phyloP scores from a whole-genome alignment of 2,888 invertebrate genomes.

The Chymomyza amoena region DNA sequence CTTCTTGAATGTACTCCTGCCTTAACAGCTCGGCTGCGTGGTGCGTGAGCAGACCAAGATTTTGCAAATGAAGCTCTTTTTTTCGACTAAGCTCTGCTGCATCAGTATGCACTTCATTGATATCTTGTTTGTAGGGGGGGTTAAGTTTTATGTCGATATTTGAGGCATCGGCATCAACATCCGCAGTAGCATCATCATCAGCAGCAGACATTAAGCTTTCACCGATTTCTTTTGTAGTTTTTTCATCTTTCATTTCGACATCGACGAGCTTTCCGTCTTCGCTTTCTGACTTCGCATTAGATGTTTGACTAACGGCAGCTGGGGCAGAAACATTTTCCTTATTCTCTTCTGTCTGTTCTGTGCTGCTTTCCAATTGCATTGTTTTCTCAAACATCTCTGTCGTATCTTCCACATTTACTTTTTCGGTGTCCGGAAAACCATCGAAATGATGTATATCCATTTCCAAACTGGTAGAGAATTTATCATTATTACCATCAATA shows the following conservation, averaged over 20 bases:
- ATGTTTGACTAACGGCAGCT: not conserved
- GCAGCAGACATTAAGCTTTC: constrained; percentile 17
- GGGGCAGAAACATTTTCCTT: not conserved
- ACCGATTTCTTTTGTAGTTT: constrained; percentile 29
- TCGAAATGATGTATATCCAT: not conserved
- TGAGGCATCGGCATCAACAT: constrained; percentile 3
- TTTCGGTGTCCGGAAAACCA: not conserved
- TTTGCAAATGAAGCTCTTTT: constrained; percentile 87
- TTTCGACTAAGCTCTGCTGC: constrained; percentile 84
- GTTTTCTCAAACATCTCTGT: not conserved
- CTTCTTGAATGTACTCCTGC: constrained; percentile 73
- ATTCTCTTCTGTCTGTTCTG: not conserved
- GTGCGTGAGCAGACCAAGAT: constrained; percentile 86
- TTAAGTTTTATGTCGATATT: not conserved
- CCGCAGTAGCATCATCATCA: constrained; percentile 15
- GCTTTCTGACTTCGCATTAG: not conserved
- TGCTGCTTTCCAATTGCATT: not conserved
- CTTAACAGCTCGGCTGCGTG: constrained; percentile 85
- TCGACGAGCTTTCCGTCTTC: constrained; percentile 9
- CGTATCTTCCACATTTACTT: not conserved
- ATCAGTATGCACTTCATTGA: constrained; percentile 50
- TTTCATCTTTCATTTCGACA: constrained; percentile 17
- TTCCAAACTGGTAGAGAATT: constrained; percentile 20
- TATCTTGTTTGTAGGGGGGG: not conserved
- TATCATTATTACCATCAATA: constrained; percentile 18